Evolutionary conservation across 2,797 vertebrate genomes (phyloP).

Genomic region (Enteromius thamalakanensis): DNA sequence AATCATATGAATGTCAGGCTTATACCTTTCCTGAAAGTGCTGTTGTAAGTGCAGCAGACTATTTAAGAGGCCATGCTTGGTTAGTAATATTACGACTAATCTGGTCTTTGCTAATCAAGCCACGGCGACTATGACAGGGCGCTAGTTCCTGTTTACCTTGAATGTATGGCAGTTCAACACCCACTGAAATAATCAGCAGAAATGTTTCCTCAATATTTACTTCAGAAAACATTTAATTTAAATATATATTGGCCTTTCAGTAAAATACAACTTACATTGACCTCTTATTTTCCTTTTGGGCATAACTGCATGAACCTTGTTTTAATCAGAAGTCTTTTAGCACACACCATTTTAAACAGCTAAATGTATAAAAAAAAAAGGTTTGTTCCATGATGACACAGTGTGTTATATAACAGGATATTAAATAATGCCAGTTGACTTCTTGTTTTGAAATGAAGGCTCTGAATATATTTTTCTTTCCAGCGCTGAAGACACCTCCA

Average conservation of each 20-base stretch:
- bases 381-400: neutral
- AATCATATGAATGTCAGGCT: constrained; percentile 1
- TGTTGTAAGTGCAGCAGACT: constrained; percentile 16
- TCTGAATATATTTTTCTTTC: constrained; percentile 45
- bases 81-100: constrained; percentile 63
- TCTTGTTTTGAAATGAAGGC: neutral
- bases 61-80: constrained; percentile 13
- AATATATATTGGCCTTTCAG: too few relatives aligned
- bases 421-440: constrained; percentile 11
- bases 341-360: neutral
- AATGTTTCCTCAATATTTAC: too few relatives aligned
- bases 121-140: too few relatives aligned
- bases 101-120: constrained; percentile 57
- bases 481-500: constrained; percentile 94
- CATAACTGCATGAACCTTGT: neutral
- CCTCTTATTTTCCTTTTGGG: neutral
- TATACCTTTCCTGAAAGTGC: neutral
- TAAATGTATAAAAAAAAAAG: neutral
- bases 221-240: too few relatives aligned
- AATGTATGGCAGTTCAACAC: too few relatives aligned
- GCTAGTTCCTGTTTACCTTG: too few relatives aligned
- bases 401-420: neutral
- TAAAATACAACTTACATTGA: too few relatives aligned
- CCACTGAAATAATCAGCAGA: too few relatives aligned
- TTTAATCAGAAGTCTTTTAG: neutral